A percentile compares a stretch with the other conserved stretches of the same genome.
Conservation (phyloP, 2,113 vertebrate genomes). For the Colius striatus region DNA sequence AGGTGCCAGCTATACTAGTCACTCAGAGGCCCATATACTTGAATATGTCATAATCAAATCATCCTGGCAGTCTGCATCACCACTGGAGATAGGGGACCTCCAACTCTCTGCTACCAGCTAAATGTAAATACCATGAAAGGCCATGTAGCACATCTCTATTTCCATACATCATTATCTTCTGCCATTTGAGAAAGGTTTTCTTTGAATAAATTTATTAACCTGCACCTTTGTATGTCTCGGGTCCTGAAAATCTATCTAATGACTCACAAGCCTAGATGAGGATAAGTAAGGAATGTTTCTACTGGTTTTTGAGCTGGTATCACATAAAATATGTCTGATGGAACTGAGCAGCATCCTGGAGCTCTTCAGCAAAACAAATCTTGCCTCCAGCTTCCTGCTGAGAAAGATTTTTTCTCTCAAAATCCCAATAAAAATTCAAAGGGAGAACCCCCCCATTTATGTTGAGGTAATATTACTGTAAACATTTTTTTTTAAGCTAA, state of each 20-base stretch:
- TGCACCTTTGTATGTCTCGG: background rate
- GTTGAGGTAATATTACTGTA: background rate
- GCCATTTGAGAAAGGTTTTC: background rate
- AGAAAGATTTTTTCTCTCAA: background rate
- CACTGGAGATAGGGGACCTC: background rate
- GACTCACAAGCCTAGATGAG: background rate
- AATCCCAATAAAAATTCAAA: background rate
- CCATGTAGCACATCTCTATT: background rate
- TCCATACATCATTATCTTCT: background rate
- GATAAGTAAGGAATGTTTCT: background rate
- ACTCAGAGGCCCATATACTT: background rate
- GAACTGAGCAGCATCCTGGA: background rate
- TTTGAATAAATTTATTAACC: background rate
- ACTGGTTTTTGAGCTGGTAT: background rate
- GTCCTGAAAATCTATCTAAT: background rate
- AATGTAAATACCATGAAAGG: background rate
- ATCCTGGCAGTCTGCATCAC: background rate
- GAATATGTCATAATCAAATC: fast-evolving
- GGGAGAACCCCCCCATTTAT: no score
- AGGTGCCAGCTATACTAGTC: background rate
- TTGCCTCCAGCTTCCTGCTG: background rate
- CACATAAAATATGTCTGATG: background rate
- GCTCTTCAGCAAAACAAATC: background rate
- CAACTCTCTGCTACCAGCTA: fast-evolving
- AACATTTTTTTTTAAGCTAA: background rate